Conservation (phyloP, 2,113 vertebrate genomes). For the Synchiropus splendidus region DNA sequence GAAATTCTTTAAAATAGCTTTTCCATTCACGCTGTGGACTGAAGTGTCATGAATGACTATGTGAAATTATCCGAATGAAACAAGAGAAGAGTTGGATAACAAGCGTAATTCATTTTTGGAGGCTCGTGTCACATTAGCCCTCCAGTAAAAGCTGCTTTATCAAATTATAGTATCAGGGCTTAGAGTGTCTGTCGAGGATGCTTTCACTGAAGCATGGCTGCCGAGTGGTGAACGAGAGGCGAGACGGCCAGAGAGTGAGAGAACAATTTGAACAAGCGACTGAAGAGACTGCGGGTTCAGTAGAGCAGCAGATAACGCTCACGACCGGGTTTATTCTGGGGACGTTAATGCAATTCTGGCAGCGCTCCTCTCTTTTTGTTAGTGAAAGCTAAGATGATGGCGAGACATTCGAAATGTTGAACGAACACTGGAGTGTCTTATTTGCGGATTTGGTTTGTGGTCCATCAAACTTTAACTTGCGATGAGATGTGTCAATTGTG, state of each 20-base stretch:
- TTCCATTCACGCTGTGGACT: too few species aligned
- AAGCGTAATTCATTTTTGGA: conserved; percentile 25
- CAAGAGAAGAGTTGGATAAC: conserved; percentile 19
- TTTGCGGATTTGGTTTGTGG: too few species aligned
- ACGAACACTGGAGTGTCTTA: too few species aligned
- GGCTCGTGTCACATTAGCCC: conserved; percentile 16
- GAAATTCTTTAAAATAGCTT: too few species aligned
- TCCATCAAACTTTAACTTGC: too few species aligned
- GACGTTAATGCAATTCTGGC: conserved; percentile 16
- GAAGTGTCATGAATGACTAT: too few species aligned
- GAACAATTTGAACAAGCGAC: conserved; percentile 23
- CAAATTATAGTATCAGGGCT: conserved; percentile 25
- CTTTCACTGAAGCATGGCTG: conserved; percentile 5
- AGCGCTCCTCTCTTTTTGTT: too few species aligned
- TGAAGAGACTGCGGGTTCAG: conserved; percentile 5
- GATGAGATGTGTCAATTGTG: too few species aligned
- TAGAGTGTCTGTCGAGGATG: conserved; percentile 18
- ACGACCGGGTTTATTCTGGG: conserved; percentile 10
- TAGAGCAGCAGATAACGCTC: conserved; percentile 1
- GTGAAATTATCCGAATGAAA: conserved; percentile 6
- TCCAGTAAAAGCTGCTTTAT: conserved; percentile 38
- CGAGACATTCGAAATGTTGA: too few species aligned
- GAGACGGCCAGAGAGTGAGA: conserved; percentile 5
- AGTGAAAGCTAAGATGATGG: too few species aligned
- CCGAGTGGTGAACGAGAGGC: conserved; percentile 1